phyloP scores from a whole-genome alignment of 2,113 vertebrate genomes.

The Taxidea taxus region DNA sequence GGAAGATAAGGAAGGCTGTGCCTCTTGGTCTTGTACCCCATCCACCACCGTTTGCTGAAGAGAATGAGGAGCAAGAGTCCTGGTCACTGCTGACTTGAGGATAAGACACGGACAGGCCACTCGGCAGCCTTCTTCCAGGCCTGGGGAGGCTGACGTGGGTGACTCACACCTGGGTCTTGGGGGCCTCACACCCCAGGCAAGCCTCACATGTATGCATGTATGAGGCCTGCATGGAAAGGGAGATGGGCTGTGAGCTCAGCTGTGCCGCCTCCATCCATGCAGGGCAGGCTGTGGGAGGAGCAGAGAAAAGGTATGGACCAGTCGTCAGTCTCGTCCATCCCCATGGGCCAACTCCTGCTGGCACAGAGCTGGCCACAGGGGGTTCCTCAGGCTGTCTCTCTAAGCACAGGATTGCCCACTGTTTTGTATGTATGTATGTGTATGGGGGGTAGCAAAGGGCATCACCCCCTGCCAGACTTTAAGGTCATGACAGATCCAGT shows the following conservation, averaged over 20 bases:
- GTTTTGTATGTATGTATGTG: background rate
- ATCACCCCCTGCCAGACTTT: background rate
- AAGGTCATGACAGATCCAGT: no score
- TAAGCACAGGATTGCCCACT: background rate
- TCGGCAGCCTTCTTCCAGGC: background rate
- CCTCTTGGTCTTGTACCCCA: no score
- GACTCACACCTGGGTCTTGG: background rate
- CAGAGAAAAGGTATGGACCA: background rate
- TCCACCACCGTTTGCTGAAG: background rate
- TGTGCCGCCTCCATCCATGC: background rate
- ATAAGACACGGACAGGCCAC: accelerated
- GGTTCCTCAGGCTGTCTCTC: background rate
- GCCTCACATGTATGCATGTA: background rate
- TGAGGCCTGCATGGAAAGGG: background rate
- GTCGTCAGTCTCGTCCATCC: background rate
- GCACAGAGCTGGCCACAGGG: background rate
- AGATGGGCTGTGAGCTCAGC: background rate
- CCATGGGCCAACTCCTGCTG: background rate
- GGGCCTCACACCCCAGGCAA: background rate
- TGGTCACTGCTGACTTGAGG: background rate
- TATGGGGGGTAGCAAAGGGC: background rate
- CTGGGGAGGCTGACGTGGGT: background rate
- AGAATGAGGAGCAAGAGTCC: background rate
- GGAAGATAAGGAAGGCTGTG: background rate
- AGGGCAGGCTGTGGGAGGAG: background rate